Evolutionary conservation across 2,113 vertebrate species (phyloP).

Genomic region (Galemys pyrenaicus): DNA sequence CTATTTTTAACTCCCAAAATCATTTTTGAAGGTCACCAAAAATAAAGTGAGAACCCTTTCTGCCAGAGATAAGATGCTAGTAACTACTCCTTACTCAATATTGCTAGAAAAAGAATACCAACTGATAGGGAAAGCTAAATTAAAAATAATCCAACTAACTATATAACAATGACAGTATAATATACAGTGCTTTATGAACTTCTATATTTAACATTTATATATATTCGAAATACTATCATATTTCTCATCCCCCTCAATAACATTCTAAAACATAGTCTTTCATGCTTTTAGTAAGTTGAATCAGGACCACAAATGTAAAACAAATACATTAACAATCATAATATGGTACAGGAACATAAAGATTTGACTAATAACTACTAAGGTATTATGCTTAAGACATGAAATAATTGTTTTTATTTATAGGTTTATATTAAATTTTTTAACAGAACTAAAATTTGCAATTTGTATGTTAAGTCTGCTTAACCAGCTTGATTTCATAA

Average conservation of each 20-base stretch:
- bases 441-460: not conserved
- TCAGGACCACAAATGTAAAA: not conserved
- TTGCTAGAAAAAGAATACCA: not conserved
- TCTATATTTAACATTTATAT: not conserved
- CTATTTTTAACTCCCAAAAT: not conserved
- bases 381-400: not conserved
- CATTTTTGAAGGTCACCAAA: not conserved
- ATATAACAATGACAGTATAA: not conserved
- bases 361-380: constrained; percentile 3
- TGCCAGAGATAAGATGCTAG: not conserved
- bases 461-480: not conserved
- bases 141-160: not conserved
- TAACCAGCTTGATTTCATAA: not conserved
- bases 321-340: not conserved
- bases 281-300: not conserved
- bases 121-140: not conserved
- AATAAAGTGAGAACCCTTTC: not conserved
- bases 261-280: not conserved
- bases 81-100: not conserved
- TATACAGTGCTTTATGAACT: not conserved
- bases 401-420: not conserved
- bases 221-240: not conserved
- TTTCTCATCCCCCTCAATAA: not conserved
- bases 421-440: not conserved
- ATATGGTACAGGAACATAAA: not conserved